Conservation (phyloP, 2,797 vertebrate species). For the Chelonia mydas region DNA sequence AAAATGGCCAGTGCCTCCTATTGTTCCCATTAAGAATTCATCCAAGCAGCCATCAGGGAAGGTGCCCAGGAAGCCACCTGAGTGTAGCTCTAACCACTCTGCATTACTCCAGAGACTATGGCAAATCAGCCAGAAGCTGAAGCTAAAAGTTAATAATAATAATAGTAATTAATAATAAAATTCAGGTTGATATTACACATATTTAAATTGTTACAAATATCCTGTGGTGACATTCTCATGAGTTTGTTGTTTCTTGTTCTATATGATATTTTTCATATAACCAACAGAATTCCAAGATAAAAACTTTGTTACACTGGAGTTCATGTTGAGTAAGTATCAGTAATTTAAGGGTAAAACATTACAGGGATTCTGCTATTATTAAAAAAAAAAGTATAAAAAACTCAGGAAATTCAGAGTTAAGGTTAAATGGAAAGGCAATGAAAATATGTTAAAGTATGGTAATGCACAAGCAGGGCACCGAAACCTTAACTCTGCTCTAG, state of each 20-base stretch:
- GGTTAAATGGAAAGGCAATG: neutral
- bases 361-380: neutral
- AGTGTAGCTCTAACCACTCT: neutral
- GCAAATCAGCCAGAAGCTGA: neutral
- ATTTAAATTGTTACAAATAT: neutral
- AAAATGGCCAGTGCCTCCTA: neutral
- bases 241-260: neutral
- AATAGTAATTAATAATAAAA: neutral
- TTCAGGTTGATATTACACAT: neutral
- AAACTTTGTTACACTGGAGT: neutral
- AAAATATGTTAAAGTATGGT: neutral
- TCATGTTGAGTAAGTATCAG: neutral
- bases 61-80: neutral
- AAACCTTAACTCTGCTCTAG: neutral
- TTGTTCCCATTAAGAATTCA: neutral
- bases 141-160: neutral
- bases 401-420: neutral
- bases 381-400: neutral
- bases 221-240: no score
- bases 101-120: neutral
- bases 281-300: neutral
- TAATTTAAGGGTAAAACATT: neutral
- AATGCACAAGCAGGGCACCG: neutral
- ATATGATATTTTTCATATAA: neutral
- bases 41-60: neutral